Conservation (phyloP, 1,140 invertebrate species). For the Rhopalosiphum padi region DNA sequence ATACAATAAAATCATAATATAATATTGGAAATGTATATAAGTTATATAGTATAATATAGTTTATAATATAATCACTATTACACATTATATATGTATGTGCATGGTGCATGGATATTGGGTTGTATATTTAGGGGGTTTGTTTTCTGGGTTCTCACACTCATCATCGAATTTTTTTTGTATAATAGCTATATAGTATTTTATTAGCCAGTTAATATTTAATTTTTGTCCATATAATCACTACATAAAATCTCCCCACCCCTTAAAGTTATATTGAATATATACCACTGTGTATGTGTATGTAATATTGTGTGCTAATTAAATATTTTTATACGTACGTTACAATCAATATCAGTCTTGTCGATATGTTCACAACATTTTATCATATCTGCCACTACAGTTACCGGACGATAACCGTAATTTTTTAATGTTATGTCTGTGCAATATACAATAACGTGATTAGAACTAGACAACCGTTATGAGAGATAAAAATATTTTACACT, state of each 20-base stretch:
- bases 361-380: conserved; percentile 34
- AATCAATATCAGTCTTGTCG: neutral
- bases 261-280: neutral
- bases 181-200: too few relatives aligned
- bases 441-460: neutral
- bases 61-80: too few relatives aligned
- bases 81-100: too few relatives aligned
- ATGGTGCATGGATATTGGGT: too few relatives aligned
- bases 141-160: too few relatives aligned
- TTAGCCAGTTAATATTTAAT: too few relatives aligned
- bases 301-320: neutral
- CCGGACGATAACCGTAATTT: conserved; percentile 5
- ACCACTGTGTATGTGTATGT: neutral
- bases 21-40: neutral
- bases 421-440: conserved; percentile 18
- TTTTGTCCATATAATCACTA: neutral
- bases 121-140: too few relatives aligned
- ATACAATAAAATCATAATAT: neutral
- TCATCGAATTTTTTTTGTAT: too few relatives aligned
- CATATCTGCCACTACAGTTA: neutral
- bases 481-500: neutral
- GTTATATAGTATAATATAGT: too few relatives aligned
- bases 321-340: neutral
- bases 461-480: neutral
- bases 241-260: neutral